Evolutionary conservation across 2,797 vertebrate genomes (phyloP).

Genomic region (Poecilia gillii): DNA sequence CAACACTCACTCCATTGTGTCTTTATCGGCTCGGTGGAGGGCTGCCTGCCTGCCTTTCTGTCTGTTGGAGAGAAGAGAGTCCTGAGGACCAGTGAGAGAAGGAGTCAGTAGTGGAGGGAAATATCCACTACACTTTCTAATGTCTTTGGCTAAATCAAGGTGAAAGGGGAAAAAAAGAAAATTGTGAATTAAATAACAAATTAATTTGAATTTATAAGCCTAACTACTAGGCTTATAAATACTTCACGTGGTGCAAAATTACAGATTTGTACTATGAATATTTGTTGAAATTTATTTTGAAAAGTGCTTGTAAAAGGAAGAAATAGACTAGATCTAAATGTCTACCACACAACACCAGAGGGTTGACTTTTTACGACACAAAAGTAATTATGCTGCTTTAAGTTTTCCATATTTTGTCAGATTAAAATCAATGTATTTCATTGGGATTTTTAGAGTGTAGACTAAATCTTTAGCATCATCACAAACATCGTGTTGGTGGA

Average conservation of each 20-base stretch:
- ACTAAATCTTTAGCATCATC: not conserved
- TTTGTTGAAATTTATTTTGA: not conserved
- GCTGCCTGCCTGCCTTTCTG: conserved; percentile 75
- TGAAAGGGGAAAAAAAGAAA: not conserved
- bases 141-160: not conserved
- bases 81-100: conserved; percentile 63
- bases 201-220: not conserved
- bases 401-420: not conserved
- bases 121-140: conserved; percentile 44
- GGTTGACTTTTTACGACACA: not conserved
- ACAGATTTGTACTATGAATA: not conserved
- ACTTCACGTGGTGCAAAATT: not conserved
- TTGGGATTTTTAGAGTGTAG: not conserved
- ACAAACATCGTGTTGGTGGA: not conserved
- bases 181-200: not conserved
- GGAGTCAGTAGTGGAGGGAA: conserved; percentile 41
- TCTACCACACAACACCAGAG: not conserved
- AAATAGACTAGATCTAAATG: not conserved
- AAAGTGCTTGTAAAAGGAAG: not conserved
- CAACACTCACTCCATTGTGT: conserved; percentile 83
- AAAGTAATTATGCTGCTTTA: not conserved
- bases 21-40: conserved; percentile 71
- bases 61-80: conserved; percentile 81
- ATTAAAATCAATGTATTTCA: not conserved
- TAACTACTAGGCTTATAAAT: not conserved